Evolutionary conservation across 2,888 invertebrate genomes (phyloP), one percentile per base, ranked within the genome.

Genomic region (Liodrosophila aerea): DNA sequence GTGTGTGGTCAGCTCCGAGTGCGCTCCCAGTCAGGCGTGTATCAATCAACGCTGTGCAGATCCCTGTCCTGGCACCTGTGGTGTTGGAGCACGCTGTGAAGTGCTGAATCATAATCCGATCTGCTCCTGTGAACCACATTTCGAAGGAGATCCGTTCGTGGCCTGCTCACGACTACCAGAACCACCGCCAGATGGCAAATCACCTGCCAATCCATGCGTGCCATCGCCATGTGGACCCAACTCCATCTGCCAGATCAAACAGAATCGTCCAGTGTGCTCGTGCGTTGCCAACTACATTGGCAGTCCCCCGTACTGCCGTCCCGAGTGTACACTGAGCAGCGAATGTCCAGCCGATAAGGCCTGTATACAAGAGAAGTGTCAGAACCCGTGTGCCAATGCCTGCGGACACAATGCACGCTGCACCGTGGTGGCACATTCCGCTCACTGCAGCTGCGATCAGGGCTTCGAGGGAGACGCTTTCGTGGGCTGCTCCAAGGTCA

Each of bases 401-500:
- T 96, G 96, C 88, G 96, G 96, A 40, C 92, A 92, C 65, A 95
- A 96, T 88, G 96, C 96, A 9, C 93, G 93, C 87, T 96, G 95
- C 87, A 92, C 94, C 64, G 94, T 95, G 1, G 93, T 95, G 12
- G 94, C 94, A 67, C 96, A 95, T 87, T 94, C 94, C 22, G 95
- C 96, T 0, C 93, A 94, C 83, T 96, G 96, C 82, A 95, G 94
- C 68, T 97, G 97, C 85, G 90, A 93, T 39, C 90, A 92, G 36
- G 96, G 95, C 22, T 95, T 92, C 86, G 94, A 93, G 89, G 97
- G 97, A 15, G 96, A 97, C 87, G 96, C 97, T 4, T 96, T 96
- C 86, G 92, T 95, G 47, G 95, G 95, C 27, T 96, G 96, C 86
- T 92, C 93, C 22, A 91, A 91, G 83, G 91, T 92, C 61, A 72